Percentiles rank a stretch among this genome's conserved stretches.
These are phyloP conservation scores for Beris morrisii DNA, from an alignment of 2,888 invertebrate genomes.

Conservation along the genomic window DNA sequence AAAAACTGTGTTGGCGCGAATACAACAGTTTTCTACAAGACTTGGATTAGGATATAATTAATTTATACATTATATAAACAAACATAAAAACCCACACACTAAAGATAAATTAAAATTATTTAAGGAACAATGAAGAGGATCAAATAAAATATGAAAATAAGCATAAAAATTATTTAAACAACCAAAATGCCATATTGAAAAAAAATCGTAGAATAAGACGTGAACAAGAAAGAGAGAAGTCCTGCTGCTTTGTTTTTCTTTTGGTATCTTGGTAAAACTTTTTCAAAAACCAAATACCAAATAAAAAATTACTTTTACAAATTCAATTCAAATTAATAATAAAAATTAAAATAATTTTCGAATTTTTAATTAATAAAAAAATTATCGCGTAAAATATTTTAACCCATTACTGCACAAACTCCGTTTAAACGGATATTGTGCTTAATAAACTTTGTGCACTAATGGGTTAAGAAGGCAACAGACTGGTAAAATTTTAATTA, in stretches of 20 bases:
- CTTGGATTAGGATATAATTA: slow-evolving; percentile 35
- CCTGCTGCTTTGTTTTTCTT: no score
- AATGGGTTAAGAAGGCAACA: no score
- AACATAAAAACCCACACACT: slow-evolving; percentile 8
- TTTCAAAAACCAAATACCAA: neutral
- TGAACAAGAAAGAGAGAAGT: no score
- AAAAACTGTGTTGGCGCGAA: no score
- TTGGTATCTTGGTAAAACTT: neutral
- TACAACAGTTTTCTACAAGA: slow-evolving; percentile 32
- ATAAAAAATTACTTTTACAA: slow-evolving; percentile 7
- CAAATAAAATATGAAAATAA: slow-evolving; percentile 5
- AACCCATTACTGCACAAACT: no score
- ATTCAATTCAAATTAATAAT: neutral
- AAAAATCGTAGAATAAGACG: slow-evolving; percentile 6
- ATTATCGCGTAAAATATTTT: slow-evolving; percentile 6
- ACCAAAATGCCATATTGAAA: slow-evolving; percentile 38
- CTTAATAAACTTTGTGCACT: no score
- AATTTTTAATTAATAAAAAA: slow-evolving; percentile 2
- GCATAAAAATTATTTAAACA: slow-evolving; percentile 15
- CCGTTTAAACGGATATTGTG: no score
- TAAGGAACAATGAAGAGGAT: no score
- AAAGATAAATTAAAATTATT: slow-evolving; percentile 1
- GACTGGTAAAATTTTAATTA: no score
- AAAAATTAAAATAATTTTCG: neutral
- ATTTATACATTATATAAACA: slow-evolving; percentile 26